phyloP scores from a whole-genome alignment of 2,888 invertebrate species.

The Abrostola triplasia region DNA sequence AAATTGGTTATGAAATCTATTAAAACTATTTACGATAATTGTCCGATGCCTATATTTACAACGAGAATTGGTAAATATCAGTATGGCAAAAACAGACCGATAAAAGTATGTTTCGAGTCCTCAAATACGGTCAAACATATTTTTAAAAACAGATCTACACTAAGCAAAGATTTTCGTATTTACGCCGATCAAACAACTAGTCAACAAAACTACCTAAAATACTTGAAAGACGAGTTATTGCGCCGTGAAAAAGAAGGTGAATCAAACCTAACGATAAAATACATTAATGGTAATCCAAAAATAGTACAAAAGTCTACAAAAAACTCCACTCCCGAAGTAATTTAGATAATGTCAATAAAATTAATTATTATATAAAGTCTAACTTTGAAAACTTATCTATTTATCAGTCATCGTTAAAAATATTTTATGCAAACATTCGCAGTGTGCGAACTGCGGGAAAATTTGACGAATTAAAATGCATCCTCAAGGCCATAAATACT shows the following conservation, averaged over 20 bases:
- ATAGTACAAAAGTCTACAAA: too few species aligned
- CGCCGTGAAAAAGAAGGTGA: too few species aligned
- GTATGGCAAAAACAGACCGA: background rate
- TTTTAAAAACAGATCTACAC: conserved; percentile 4
- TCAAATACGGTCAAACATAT: background rate
- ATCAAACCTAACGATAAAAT: too few species aligned
- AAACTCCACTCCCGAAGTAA: too few species aligned
- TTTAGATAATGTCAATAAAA: too few species aligned
- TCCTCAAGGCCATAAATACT: background rate
- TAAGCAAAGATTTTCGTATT: background rate
- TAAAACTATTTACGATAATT: too few species aligned
- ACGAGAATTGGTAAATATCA: background rate
- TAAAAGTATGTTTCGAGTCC: background rate
- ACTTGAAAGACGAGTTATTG: too few species aligned
- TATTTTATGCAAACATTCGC: conserved; percentile 4
- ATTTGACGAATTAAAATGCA: conserved; percentile 6
- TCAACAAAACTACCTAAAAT: too few species aligned
- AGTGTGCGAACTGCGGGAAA: background rate
- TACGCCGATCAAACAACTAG: background rate
- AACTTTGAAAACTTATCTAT: background rate
- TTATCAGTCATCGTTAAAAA: background rate
- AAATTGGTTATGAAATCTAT: background rate
- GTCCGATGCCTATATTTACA: too few species aligned
- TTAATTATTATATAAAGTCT: background rate
- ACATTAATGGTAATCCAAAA: too few species aligned